These are phyloP conservation scores for Odontomachus brunneus DNA, from an alignment of 1,140 invertebrate species.

Conservation along the genomic window DNA sequence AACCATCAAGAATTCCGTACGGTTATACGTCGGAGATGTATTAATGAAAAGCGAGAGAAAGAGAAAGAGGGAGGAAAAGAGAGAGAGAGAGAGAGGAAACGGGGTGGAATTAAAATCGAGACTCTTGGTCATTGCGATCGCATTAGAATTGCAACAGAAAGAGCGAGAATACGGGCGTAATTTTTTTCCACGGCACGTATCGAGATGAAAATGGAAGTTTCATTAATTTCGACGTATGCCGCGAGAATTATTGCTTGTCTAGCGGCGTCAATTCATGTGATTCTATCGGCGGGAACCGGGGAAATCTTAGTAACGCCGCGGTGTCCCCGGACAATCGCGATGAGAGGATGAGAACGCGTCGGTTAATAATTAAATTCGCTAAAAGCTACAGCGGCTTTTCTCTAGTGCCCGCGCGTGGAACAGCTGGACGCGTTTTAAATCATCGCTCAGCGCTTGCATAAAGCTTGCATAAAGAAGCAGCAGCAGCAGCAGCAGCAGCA, in stretches of 20 bases:
- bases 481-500: neutral
- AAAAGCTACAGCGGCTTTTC: conserved; percentile 29
- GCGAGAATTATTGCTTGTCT: conserved; percentile 17
- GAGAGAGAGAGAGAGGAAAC: neutral
- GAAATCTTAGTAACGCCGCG: neutral
- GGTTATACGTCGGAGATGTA: conserved; percentile 24
- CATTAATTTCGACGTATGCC: conserved; percentile 11
- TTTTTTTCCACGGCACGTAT: neutral
- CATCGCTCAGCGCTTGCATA: conserved; percentile 52
- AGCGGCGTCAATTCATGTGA: neutral
- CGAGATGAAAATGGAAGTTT: neutral
- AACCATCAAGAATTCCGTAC: conserved; percentile 46
- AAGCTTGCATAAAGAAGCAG: conserved; percentile 54
- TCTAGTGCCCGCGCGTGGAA: conserved; percentile 5
- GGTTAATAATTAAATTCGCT: conserved; percentile 48
- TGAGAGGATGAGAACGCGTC: neutral
- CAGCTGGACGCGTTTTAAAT: conserved; percentile 58
- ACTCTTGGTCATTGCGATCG: conserved; percentile 17
- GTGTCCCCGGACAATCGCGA: neutral
- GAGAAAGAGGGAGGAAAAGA: too few species aligned
- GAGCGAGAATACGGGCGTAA: conserved; percentile 30
- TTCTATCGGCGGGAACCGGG: conserved; percentile 17
- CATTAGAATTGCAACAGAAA: conserved; percentile 8
- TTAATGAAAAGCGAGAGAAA: neutral
- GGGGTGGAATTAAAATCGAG: conserved; percentile 14